Evolutionary conservation across 1,140 invertebrate species (phyloP).

Genomic region (Parasteatoda tepidariorum): DNA sequence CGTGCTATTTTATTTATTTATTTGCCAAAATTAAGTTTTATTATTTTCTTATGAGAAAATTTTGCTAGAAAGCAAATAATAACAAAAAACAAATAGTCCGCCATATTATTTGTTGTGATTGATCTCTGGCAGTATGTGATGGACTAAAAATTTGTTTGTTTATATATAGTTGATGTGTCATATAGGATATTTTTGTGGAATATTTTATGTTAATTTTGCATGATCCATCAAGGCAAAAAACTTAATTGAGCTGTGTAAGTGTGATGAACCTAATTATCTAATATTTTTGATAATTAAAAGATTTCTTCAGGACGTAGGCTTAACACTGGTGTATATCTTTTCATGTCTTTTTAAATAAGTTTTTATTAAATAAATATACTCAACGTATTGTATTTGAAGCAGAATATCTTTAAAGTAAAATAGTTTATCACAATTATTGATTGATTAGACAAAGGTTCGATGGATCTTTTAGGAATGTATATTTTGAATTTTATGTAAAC

Average conservation of each 20-base stretch:
- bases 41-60: too few relatives aligned
- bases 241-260: neutral
- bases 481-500: too few relatives aligned
- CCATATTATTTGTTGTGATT: conserved; percentile 61
- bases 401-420: too few relatives aligned
- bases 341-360: neutral
- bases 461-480: too few relatives aligned
- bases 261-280: neutral
- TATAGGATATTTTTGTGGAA: neutral
- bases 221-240: neutral
- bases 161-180: neutral
- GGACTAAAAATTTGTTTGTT: conserved; percentile 23
- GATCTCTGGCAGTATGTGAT: conserved; percentile 36
- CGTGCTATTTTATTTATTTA: too few relatives aligned
- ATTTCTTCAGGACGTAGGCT: conserved; percentile 38
- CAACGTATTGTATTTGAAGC: too few relatives aligned
- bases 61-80: too few relatives aligned
- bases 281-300: too few relatives aligned
- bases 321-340: conserved; percentile 6
- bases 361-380: too few relatives aligned
- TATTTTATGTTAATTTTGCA: neutral
- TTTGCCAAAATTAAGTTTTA: too few relatives aligned
- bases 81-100: neutral
- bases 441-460: too few relatives aligned
- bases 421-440: too few relatives aligned